Evolutionary conservation across 2,113 vertebrate genomes (phyloP).

Genomic region (Danionella cerebrum): DNA sequence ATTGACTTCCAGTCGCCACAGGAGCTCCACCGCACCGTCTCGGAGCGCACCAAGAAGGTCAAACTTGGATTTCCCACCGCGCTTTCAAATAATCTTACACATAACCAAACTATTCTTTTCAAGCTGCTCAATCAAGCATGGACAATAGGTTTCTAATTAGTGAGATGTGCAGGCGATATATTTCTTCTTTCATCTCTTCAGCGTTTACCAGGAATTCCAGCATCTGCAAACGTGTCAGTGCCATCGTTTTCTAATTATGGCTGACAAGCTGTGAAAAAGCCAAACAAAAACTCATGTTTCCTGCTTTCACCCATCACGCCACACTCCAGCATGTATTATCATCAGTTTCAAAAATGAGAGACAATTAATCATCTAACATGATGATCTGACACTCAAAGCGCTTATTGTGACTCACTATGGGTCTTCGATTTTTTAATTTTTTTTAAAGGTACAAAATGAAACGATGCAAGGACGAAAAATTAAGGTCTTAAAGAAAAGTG

Average conservation of each 20-base stretch:
- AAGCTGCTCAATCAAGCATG: constrained; percentile 18
- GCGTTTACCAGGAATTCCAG: neutral
- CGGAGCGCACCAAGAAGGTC: constrained; percentile 18
- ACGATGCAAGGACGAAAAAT: neutral
- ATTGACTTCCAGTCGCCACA: constrained; percentile 3
- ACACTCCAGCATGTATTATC: neutral
- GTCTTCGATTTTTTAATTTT: too few relatives aligned
- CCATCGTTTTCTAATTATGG: neutral
- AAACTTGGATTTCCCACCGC: constrained; percentile 15
- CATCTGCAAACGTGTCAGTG: neutral
- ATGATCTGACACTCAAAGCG: neutral
- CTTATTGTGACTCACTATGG: neutral
- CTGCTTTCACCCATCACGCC: neutral
- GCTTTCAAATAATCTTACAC: constrained; percentile 5
- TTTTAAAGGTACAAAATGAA: too few relatives aligned
- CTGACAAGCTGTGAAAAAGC: neutral
- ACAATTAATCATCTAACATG: constrained; percentile 8
- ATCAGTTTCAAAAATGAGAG: neutral
- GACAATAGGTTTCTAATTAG: constrained; percentile 29
- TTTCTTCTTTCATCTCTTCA: neutral
- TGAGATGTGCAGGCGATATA: neutral
- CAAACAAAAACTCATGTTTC: neutral
- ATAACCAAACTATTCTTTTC: constrained; percentile 16
- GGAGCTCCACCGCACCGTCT: neutral
- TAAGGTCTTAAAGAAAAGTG: too few relatives aligned